phyloP scores from a whole-genome alignment of 2,797 vertebrate genomes.

The Manis javanica region DNA sequence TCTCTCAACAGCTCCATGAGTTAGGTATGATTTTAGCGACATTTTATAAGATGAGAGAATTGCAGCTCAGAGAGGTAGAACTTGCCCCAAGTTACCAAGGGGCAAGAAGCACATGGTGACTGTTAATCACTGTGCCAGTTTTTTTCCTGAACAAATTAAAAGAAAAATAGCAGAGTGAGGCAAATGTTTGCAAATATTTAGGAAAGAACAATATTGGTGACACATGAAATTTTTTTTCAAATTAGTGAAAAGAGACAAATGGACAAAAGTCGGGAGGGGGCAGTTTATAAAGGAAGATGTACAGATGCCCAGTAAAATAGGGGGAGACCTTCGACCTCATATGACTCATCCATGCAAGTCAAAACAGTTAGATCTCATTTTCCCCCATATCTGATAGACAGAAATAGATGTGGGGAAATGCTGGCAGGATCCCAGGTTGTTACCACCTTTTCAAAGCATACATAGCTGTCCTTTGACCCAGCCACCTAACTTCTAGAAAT shows the following conservation, averaged over 20 bases:
- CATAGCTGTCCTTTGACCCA: neutral
- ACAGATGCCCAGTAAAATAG: constrained; percentile 3
- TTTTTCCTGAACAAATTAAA: constrained; percentile 29
- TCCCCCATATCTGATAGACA: neutral
- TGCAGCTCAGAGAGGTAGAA: neutral
- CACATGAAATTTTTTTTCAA: neutral
- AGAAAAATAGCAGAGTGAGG: neutral
- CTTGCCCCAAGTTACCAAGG: neutral
- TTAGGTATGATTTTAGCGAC: neutral
- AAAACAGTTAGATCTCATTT: neutral
- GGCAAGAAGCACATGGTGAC: neutral
- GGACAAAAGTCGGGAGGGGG: neutral
- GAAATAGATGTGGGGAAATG: neutral
- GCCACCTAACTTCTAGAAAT: neutral
- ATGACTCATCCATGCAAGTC: neutral
- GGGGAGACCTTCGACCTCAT: neutral
- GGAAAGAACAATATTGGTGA: neutral
- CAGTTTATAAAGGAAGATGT: constrained; percentile 23
- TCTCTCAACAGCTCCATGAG: neutral
- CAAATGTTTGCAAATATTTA: neutral
- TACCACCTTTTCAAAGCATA: neutral
- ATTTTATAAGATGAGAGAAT: neutral
- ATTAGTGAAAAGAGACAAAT: neutral
- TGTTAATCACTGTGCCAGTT: neutral
- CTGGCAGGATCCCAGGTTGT: neutral